Conservation (phyloP, 2,113 vertebrate genomes). For the Catharus bicknelli region DNA sequence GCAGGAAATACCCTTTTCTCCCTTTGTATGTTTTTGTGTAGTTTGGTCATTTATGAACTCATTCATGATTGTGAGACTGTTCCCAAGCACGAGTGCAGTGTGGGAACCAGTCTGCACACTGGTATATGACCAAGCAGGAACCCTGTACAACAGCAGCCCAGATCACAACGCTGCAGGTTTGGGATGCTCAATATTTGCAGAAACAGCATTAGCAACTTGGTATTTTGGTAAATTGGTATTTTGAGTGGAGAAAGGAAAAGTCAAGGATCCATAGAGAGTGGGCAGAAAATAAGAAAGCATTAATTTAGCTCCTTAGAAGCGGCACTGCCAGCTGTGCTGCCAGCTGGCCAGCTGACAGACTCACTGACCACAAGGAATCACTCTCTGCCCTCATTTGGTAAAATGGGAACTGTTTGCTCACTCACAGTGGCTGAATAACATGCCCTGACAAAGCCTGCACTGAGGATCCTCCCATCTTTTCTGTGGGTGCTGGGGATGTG, state of each 20-base stretch:
- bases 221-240: neutral
- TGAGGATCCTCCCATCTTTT: neutral
- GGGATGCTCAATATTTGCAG: neutral
- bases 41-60: neutral
- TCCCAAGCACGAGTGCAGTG: neutral
- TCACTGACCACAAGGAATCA: neutral
- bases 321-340: neutral
- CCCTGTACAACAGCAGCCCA: neutral
- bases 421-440: neutral
- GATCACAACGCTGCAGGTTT: neutral
- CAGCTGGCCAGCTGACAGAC: neutral
- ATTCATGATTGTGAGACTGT: neutral
- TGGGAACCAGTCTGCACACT: neutral
- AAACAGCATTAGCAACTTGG: neutral
- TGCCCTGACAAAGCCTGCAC: neutral
- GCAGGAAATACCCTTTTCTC: neutral
- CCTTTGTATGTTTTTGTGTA: neutral
- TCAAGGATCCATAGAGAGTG: neutral
- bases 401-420: neutral
- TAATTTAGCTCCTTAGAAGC: neutral
- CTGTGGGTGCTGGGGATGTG: fast-evolving
- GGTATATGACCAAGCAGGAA: neutral
- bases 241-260: neutral
- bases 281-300: neutral
- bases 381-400: neutral